These are phyloP conservation scores for Horisme vitalbata DNA, from an alignment of 2,888 invertebrate species.

Conservation along the genomic window DNA sequence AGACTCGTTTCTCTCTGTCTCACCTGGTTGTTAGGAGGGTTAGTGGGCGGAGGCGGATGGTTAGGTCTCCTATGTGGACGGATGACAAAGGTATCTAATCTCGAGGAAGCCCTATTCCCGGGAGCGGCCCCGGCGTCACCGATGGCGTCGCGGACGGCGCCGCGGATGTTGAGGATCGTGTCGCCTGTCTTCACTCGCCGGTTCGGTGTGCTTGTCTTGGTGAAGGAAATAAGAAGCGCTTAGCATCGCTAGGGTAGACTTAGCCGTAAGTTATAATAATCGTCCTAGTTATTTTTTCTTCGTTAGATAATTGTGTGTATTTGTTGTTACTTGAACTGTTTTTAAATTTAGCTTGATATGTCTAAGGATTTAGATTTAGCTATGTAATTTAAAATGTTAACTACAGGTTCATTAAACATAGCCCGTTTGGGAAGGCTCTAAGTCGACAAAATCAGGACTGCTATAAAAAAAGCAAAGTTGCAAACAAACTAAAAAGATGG, in stretches of 20 bases:
- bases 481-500: not conserved
- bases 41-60: conserved; percentile 49
- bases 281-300: too few species aligned
- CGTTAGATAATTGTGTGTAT: too few species aligned
- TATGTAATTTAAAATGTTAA: too few species aligned
- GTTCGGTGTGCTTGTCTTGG: conserved; percentile 15
- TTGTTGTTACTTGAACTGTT: too few species aligned
- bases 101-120: conserved; percentile 63
- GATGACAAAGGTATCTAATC: conserved; percentile 73
- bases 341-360: too few species aligned
- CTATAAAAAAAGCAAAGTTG: not conserved
- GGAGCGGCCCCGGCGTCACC: conserved; percentile 74
- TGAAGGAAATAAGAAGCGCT: too few species aligned
- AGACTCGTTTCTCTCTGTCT: too few species aligned
- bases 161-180: conserved; percentile 75
- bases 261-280: too few species aligned
- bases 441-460: not conserved
- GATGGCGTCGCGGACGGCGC: conserved; percentile 71
- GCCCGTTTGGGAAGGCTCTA: too few species aligned
- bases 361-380: too few species aligned
- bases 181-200: conserved; percentile 72
- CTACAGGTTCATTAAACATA: too few species aligned
- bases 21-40: conserved; percentile 40
- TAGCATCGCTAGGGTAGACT: too few species aligned
- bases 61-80: conserved; percentile 41